A percentile compares a stretch with the other conserved stretches of the same genome.
phyloP scores from a whole-genome alignment of 2,888 invertebrate species.

The Gastracanthus pulcherrimus region DNA sequence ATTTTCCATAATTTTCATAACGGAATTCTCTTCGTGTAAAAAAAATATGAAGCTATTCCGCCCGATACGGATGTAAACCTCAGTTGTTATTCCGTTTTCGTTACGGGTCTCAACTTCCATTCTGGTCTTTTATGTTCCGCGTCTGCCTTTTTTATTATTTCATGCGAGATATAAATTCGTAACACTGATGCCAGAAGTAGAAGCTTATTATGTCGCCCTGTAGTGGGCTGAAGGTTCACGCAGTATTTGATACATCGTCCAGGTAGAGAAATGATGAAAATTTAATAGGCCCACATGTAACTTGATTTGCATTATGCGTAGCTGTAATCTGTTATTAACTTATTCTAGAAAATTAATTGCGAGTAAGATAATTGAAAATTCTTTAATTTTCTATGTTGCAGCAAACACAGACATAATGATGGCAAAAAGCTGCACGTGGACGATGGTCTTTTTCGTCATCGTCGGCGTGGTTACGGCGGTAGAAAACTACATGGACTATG shows the following conservation, averaged over 20 bases:
- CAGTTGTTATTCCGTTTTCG: not conserved
- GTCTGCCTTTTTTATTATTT: not conserved
- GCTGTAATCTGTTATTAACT: not conserved
- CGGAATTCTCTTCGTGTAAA: not conserved
- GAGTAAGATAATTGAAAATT: too few species aligned
- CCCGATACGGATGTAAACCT: not conserved
- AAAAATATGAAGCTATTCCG: not conserved
- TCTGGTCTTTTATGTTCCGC: not conserved
- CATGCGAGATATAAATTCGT: not conserved
- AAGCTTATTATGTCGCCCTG: not conserved
- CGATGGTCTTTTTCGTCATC: constrained; percentile 61
- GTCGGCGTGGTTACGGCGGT: constrained; percentile 61
- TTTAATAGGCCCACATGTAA: too few species aligned
- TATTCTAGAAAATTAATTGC: too few species aligned
- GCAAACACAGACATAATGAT: constrained; percentile 58
- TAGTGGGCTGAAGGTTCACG: not conserved
- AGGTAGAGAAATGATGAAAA: too few species aligned
- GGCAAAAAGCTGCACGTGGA: constrained; percentile 59
- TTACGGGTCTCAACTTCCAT: not conserved
- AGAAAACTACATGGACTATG: constrained; percentile 70
- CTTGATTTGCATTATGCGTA: not conserved
- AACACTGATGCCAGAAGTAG: not conserved
- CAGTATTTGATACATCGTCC: too few species aligned
- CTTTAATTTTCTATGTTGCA: constrained; percentile 23
- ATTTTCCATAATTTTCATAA: not conserved